Conservation (phyloP, 2,113 vertebrate genomes). For the Caretta caretta region DNA sequence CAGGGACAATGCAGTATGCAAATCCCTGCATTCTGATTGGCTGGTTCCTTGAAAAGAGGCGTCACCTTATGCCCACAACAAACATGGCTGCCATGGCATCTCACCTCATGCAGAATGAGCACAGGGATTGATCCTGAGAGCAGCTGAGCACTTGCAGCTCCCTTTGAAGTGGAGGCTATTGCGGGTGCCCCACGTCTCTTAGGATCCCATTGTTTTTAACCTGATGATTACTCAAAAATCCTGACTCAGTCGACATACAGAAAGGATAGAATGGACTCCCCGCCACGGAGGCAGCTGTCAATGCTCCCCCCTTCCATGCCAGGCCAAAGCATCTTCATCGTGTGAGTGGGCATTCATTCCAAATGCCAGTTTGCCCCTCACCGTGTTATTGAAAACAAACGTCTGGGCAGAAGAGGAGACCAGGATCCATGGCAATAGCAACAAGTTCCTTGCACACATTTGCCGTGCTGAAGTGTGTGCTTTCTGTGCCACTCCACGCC, state of each 20-base stretch:
- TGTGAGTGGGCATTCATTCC: neutral
- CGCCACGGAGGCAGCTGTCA: neutral
- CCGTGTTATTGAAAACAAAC: neutral
- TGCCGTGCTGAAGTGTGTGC: neutral
- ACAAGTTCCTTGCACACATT: neutral
- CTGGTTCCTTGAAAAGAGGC: neutral
- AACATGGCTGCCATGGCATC: neutral
- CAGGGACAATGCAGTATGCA: neutral
- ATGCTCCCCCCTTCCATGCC: accelerated
- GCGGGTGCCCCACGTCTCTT: accelerated
- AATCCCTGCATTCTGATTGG: neutral
- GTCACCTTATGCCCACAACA: constrained; percentile 12
- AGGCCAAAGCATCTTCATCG: too few relatives aligned
- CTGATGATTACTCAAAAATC: neutral
- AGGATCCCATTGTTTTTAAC: neutral
- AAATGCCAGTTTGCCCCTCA: neutral
- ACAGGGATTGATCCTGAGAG: neutral
- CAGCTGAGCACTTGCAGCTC: neutral
- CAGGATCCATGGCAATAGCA: neutral
- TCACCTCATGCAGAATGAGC: neutral
- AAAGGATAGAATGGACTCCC: neutral
- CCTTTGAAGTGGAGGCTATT: neutral
- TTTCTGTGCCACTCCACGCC: neutral
- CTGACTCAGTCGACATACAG: accelerated
- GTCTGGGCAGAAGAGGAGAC: neutral